A percentile compares a stretch with the other conserved stretches of the same genome.
Evolutionary conservation across 2,113 vertebrate genomes (phyloP).

Genomic region (Cromileptes altivelis): DNA sequence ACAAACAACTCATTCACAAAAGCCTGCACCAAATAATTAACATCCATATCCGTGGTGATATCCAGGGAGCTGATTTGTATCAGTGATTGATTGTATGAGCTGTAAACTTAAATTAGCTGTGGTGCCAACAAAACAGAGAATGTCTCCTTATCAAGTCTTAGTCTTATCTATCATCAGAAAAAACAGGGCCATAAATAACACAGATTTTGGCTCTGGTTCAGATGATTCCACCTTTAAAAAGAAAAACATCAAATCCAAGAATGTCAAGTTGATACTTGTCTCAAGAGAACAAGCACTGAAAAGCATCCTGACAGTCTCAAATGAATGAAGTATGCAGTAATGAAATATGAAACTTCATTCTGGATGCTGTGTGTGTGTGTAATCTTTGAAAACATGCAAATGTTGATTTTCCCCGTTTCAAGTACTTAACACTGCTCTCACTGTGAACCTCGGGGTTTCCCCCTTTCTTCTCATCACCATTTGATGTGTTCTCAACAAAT

Average conservation of each 20-base stretch:
- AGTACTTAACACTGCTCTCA: not conserved
- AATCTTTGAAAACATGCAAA: not conserved
- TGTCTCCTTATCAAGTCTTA: not conserved
- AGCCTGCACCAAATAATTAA: slow-evolving; percentile 17
- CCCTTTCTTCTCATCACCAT: not conserved
- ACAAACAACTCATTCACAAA: slow-evolving; percentile 15
- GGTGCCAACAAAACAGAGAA: not conserved
- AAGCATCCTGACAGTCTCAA: slow-evolving; percentile 1
- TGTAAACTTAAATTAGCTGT: slow-evolving; percentile 8
- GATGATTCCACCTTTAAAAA: not conserved
- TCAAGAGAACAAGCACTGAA: not conserved
- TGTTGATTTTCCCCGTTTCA: slow-evolving; percentile 18
- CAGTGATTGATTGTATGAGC: not conserved
- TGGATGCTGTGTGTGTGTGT: not conserved
- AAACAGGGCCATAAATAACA: not conserved
- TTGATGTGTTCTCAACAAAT: not conserved
- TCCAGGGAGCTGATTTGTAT: slow-evolving; percentile 1
- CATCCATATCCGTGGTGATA: slow-evolving; percentile 1
- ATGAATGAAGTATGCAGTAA: not conserved
- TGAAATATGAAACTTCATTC: not conserved
- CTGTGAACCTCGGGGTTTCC: slow-evolving; percentile 9
- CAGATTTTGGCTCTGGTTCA: slow-evolving; percentile 1
- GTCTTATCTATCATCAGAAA: not conserved
- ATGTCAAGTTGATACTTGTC: not conserved
- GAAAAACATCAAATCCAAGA: not conserved